Evolutionary conservation across 2,888 invertebrate genomes (phyloP).

Genomic region (Agrochola macilenta): DNA sequence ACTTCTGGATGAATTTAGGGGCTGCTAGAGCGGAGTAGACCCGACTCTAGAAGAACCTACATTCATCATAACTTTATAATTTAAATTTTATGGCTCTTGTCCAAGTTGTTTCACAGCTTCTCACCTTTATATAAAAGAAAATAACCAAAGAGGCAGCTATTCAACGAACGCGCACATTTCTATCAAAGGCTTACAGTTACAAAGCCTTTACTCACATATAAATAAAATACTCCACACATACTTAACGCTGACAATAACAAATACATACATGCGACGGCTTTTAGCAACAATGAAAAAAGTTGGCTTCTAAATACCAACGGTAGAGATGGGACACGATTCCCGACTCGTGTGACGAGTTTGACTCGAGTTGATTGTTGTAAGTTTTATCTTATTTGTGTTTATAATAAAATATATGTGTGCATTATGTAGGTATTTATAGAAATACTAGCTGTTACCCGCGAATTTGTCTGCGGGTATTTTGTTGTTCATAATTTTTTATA

Average conservation of each 20-base stretch:
- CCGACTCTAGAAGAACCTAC: neutral
- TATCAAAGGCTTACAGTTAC: slow-evolving; percentile 43
- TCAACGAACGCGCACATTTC: slow-evolving; percentile 33
- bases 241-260: slow-evolving; percentile 69
- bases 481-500: neutral
- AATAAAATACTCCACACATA: slow-evolving; percentile 65
- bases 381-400: neutral
- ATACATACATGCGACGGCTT: slow-evolving; percentile 75
- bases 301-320: slow-evolving; percentile 64
- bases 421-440: neutral
- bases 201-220: slow-evolving; percentile 43
- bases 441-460: neutral
- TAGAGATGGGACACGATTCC: slow-evolving; percentile 46
- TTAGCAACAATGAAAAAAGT: slow-evolving; percentile 74
- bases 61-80: neutral
- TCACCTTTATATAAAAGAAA: neutral
- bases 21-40: neutral
- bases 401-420: neutral
- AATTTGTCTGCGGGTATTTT: neutral
- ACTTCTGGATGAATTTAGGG: neutral
- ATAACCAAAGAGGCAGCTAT: slow-evolving; percentile 13
- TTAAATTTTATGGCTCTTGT: neutral
- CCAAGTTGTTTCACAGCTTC: neutral
- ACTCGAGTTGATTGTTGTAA: slow-evolving; percentile 16
- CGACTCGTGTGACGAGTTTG: neutral